Percentiles rank a stretch among this genome's conserved stretches.
Evolutionary conservation across 2,797 vertebrate genomes (phyloP).

Genomic region (Sternotherus odoratus): DNA sequence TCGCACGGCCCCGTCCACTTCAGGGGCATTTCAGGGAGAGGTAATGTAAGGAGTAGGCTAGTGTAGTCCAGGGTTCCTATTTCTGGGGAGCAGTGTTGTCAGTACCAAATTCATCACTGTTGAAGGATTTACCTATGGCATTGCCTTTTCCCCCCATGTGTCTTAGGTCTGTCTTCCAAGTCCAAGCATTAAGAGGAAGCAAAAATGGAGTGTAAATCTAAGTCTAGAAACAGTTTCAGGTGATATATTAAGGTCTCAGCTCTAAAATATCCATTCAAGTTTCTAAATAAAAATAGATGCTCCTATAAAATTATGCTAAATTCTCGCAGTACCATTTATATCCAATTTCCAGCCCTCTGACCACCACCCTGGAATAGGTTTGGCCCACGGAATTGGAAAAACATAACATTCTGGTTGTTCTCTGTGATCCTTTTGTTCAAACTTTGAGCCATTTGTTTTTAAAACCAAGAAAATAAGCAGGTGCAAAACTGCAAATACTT

Average conservation of each 20-base stretch:
- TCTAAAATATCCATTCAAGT: neutral
- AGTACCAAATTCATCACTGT: neutral
- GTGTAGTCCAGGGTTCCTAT: neutral
- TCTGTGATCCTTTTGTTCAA: slow-evolving; percentile 34
- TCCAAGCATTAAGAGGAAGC: neutral
- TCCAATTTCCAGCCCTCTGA: neutral
- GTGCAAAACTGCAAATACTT: slow-evolving; percentile 26
- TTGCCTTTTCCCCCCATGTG: neutral
- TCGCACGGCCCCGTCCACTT: too few relatives aligned
- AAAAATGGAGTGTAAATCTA: neutral
- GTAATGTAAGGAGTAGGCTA: too few relatives aligned
- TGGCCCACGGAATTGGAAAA: neutral
- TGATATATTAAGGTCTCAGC: neutral
- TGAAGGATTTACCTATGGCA: too few relatives aligned
- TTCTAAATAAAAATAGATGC: slow-evolving; percentile 12
- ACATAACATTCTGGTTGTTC: neutral
- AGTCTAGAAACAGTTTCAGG: slow-evolving; percentile 3
- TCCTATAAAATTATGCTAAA: neutral
- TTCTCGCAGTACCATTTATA: neutral
- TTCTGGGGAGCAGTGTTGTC: neutral
- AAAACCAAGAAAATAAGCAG: slow-evolving; percentile 7
- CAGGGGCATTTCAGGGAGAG: too few relatives aligned
- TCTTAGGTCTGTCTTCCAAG: neutral
- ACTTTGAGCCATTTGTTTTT: slow-evolving; percentile 52
- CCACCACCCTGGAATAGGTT: neutral